These are phyloP conservation scores for Nomada fucata DNA, from an alignment of 2,888 invertebrate genomes.

Conservation along the genomic window DNA sequence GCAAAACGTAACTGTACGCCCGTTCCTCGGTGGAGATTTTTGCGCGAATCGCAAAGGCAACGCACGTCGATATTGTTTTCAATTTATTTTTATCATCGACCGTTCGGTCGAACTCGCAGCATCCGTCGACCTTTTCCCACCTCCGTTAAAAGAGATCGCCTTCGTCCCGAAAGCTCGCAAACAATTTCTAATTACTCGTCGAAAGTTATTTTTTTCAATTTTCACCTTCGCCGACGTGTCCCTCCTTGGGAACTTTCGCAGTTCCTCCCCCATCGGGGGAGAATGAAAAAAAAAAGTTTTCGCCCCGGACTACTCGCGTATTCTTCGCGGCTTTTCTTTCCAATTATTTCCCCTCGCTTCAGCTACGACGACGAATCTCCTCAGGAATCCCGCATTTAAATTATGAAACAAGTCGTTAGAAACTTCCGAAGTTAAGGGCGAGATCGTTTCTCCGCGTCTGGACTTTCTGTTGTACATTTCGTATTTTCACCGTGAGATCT, in stretches of 20 bases:
- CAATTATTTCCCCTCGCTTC: constrained; percentile 13
- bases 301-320: background rate
- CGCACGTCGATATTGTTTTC: no score
- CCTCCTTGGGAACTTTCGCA: background rate
- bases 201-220: background rate
- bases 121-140: background rate
- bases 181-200: background rate
- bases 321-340: background rate
- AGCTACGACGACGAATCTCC: background rate
- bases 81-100: background rate
- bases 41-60: background rate
- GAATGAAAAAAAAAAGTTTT: background rate
- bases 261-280: constrained; percentile 1
- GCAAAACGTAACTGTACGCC: background rate
- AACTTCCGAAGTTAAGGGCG: background rate
- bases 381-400: background rate
- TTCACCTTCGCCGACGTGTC: background rate
- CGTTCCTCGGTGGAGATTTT: background rate
- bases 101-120: background rate
- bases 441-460: background rate
- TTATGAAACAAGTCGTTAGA: background rate
- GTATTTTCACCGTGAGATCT: background rate
- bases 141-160: background rate
- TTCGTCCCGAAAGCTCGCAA: background rate
- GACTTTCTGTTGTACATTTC: background rate